Evolutionary conservation across 2,797 vertebrate species (phyloP).

Genomic region (Leptoclinus maculatus): DNA sequence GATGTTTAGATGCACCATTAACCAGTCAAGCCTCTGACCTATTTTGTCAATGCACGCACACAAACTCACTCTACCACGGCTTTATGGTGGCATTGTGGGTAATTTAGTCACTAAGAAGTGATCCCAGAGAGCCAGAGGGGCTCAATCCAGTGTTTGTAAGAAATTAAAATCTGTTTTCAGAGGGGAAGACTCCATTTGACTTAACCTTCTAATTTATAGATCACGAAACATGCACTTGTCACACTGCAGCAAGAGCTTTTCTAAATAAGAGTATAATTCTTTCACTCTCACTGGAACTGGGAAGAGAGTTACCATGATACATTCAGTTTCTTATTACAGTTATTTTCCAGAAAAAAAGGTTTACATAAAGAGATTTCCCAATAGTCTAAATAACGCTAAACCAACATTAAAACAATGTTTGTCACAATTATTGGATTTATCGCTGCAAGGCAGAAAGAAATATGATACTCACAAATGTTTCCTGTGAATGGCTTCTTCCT

Average conservation of each 20-base stretch:
- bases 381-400: background rate
- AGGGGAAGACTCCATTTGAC: background rate
- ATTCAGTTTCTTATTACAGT: background rate
- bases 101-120: background rate
- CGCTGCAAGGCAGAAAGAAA: background rate
- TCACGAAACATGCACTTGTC: background rate
- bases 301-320: background rate
- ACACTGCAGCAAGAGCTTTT: background rate
- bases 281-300: background rate
- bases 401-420: background rate
- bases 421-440: background rate
- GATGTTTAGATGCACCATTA: background rate
- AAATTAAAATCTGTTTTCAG: background rate
- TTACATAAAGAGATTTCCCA: background rate
- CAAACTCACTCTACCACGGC: background rate
- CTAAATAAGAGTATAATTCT: background rate
- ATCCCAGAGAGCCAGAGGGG: background rate
- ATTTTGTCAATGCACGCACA: background rate
- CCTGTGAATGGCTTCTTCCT: constrained; percentile 6
- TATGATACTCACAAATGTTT: background rate
- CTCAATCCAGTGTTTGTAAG: background rate
- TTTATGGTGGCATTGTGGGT: constrained; percentile 1
- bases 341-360: background rate
- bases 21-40: background rate
- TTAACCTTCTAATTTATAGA: constrained; percentile 3